Evolutionary conservation across 2,797 vertebrate genomes (phyloP).

Genomic region (Cuculus canorus): DNA sequence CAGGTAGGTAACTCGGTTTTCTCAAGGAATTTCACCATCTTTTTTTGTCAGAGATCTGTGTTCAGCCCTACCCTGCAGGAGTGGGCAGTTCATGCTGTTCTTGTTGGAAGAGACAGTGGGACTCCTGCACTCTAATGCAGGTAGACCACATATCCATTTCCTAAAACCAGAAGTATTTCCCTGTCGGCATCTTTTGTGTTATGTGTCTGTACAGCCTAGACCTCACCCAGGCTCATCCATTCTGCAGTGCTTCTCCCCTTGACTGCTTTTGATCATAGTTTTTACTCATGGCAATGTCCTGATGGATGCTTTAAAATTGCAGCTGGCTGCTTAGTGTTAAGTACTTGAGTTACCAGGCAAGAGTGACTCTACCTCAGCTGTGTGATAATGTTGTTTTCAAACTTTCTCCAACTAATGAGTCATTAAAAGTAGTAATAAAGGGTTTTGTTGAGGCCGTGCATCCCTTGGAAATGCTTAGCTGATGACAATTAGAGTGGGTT

Average conservation of each 20-base stretch:
- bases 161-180: no score
- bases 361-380: not conserved
- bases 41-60: no score
- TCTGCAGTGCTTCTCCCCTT: not conserved
- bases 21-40: no score
- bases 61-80: no score
- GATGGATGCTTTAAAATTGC: not conserved
- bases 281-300: not conserved
- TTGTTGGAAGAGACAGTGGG: no score
- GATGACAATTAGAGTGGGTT: constrained; percentile 16
- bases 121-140: no score
- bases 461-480: not conserved
- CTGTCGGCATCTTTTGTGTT: no score
- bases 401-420: constrained; percentile 17
- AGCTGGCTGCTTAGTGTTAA: not conserved
- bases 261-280: not conserved
- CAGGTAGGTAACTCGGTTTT: no score
- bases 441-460: not conserved
- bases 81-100: no score
- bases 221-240: no score
- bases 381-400: not conserved
- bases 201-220: no score
- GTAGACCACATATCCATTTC: no score
- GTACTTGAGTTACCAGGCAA: not conserved
- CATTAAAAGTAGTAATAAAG: constrained; percentile 43